Evolutionary conservation across 2,113 vertebrate species (phyloP).

Genomic region (Glareola pratincola): DNA sequence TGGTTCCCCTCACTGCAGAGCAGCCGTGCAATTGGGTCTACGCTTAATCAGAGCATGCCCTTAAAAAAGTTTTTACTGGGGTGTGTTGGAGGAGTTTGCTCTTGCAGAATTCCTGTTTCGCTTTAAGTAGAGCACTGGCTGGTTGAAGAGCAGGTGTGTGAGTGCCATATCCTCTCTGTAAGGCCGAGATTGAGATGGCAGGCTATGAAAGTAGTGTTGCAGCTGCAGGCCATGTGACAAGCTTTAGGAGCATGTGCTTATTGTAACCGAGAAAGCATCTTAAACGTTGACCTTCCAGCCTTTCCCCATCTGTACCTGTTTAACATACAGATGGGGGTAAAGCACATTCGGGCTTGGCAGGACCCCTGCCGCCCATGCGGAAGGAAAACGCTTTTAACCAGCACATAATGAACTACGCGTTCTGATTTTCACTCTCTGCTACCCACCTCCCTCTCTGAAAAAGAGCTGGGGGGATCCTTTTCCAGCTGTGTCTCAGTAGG

Average conservation of each 20-base stretch:
- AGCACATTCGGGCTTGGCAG: not conserved
- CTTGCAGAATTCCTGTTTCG: not conserved
- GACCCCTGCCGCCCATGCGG: not conserved
- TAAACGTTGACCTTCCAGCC: not conserved
- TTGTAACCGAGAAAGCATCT: not conserved
- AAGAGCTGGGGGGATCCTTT: not conserved
- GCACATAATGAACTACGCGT: not conserved
- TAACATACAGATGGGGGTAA: not conserved
- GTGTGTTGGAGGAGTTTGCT: not conserved
- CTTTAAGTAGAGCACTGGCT: not conserved
- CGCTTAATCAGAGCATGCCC: not conserved
- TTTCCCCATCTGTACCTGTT: constrained; percentile 44
- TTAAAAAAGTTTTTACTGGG: not conserved
- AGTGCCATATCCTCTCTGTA: not conserved
- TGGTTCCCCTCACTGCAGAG: not conserved
- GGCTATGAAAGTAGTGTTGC: not conserved
- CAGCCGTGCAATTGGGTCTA: not conserved
- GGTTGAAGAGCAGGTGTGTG: not conserved
- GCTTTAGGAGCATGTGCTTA: not conserved
- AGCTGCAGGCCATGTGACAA: constrained; percentile 12
- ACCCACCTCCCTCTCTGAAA: not conserved
- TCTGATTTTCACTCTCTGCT: not conserved
- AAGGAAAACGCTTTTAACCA: constrained; percentile 4
- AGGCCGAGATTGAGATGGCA: not conserved
- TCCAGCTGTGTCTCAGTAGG: not conserved